phyloP scores from a whole-genome alignment of 2,888 invertebrate genomes.

The Dicranocentrus wangi region DNA sequence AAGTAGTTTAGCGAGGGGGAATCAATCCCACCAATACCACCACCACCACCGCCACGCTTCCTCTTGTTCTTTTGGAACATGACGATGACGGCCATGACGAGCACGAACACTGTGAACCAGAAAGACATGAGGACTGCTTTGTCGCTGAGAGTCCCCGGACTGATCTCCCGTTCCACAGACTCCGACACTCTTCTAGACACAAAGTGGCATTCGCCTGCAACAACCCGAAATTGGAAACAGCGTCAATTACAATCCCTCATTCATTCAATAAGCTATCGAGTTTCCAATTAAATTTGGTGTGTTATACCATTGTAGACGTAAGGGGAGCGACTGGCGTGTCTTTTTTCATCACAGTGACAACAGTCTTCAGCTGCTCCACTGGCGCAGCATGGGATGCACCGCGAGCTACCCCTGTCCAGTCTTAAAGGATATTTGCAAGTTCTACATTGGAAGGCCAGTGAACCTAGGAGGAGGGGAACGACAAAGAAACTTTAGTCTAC shows the following conservation, averaged over 20 bases:
- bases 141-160: slow-evolving; percentile 63
- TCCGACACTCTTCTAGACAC: slow-evolving; percentile 71
- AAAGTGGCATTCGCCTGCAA: slow-evolving; percentile 69
- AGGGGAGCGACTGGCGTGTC: slow-evolving; percentile 58
- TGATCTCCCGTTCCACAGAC: slow-evolving; percentile 65
- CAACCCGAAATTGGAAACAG: not conserved
- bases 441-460: slow-evolving; percentile 78
- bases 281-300: too few species aligned
- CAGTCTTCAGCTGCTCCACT: slow-evolving; percentile 79
- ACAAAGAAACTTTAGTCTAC: too few species aligned
- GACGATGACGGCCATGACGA: slow-evolving; percentile 64
- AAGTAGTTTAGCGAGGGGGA: slow-evolving; percentile 27
- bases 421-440: slow-evolving; percentile 81
- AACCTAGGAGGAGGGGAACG: too few species aligned
- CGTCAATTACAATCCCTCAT: too few species aligned
- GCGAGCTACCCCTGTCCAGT: slow-evolving; percentile 83
- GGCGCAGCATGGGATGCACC: slow-evolving; percentile 84
- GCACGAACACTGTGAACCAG: slow-evolving; percentile 69
- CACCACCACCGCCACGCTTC: slow-evolving; percentile 8
- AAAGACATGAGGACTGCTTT: slow-evolving; percentile 68
- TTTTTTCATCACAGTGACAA: slow-evolving; percentile 80
- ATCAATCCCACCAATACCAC: not conserved
- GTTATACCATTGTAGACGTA: slow-evolving; percentile 65
- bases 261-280: too few species aligned
- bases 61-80: slow-evolving; percentile 55